Percentiles rank a stretch among this genome's conserved stretches.
Evolutionary conservation across 2,113 vertebrate species (phyloP).

Genomic region (Cyanoliseus patagonus): DNA sequence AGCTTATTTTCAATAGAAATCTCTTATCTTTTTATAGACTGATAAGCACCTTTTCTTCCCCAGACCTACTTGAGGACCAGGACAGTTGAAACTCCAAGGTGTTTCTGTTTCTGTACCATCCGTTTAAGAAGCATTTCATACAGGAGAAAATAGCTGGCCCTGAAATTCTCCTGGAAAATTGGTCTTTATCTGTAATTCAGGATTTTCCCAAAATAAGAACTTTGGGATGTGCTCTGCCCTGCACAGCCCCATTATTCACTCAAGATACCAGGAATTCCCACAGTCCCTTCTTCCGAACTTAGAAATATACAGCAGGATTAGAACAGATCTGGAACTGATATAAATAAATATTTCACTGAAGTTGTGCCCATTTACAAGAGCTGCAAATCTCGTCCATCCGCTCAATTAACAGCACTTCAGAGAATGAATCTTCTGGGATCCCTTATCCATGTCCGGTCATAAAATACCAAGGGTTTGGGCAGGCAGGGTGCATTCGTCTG

Average conservation of each 20-base stretch:
- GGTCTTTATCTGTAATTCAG: not conserved
- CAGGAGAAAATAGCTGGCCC: not conserved
- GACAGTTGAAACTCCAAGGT: not conserved
- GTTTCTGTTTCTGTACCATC: not conserved
- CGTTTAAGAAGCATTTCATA: not conserved
- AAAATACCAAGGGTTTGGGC: not conserved
- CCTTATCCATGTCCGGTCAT: not conserved
- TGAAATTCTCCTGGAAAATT: not conserved
- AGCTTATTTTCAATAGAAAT: not conserved
- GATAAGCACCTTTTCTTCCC: not conserved
- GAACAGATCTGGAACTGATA: constrained; percentile 6
- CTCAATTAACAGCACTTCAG: constrained; percentile 28
- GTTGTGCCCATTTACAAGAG: constrained; percentile 8
- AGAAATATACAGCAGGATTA: not conserved
- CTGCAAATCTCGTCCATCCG: constrained; percentile 19
- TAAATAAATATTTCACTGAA: not conserved
- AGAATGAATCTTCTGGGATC: constrained; percentile 20
- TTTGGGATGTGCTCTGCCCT: not conserved
- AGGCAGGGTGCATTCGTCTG: not conserved
- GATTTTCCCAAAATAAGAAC: not conserved
- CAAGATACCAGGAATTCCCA: not conserved
- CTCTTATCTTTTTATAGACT: not conserved
- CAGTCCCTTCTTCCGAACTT: not conserved
- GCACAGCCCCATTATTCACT: not conserved
- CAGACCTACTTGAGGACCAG: not conserved